Conservation (phyloP, 2,113 vertebrate species). For the Tachycineta bicolor region DNA sequence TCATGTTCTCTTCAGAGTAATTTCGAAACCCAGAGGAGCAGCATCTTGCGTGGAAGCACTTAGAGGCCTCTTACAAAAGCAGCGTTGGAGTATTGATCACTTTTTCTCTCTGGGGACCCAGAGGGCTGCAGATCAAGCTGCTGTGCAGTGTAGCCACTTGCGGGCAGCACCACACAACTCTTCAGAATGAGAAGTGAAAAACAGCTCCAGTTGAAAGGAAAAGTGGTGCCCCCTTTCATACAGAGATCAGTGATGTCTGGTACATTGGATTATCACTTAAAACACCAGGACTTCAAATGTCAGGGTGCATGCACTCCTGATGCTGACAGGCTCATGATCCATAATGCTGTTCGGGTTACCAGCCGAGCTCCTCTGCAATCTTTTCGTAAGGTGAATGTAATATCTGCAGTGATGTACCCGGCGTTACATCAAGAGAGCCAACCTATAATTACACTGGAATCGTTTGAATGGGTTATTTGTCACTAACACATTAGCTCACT, state of each 20-base stretch:
- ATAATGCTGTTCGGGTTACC: constrained; percentile 63
- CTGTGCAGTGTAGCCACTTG: constrained; percentile 55
- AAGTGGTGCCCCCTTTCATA: constrained; percentile 56
- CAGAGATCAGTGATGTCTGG: constrained; percentile 47
- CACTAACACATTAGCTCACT: constrained; percentile 35
- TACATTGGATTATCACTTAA: constrained; percentile 61
- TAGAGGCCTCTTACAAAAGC: constrained; percentile 45
- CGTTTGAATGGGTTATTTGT: constrained; percentile 2
- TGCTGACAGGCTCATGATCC: constrained; percentile 25
- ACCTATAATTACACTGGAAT: constrained; percentile 43
- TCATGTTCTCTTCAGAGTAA: constrained; percentile 37
- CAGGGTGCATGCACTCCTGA: constrained; percentile 37
- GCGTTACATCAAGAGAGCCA: constrained; percentile 55
- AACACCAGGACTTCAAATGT: constrained; percentile 46
- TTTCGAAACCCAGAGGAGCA: constrained; percentile 45
- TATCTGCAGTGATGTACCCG: constrained; percentile 46
- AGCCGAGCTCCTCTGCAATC: constrained; percentile 1
- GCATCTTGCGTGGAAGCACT: constrained; percentile 24
- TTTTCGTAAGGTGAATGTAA: constrained; percentile 48
- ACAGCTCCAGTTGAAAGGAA: constrained; percentile 42
- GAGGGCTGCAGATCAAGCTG: neutral
- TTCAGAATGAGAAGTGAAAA: constrained; percentile 54
- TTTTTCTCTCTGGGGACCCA: neutral
- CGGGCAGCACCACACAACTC: constrained; percentile 64
- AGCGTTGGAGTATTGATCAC: constrained; percentile 32